Conservation (phyloP, 2,888 invertebrate genomes). For the Agriotes lineatus region DNA sequence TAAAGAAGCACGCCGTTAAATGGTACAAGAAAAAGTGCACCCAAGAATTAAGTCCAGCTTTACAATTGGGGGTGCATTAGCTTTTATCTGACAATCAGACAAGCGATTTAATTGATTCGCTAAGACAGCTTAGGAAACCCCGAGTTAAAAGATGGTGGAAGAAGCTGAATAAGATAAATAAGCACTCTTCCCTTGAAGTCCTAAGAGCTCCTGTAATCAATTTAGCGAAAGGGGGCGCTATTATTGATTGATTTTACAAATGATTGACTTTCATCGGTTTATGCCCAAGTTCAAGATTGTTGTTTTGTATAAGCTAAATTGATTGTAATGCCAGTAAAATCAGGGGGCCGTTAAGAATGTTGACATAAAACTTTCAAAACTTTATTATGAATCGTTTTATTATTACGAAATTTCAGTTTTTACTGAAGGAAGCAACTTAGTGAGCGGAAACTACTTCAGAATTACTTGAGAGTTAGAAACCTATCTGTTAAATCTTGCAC, state of each 20-base stretch:
- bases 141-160: not conserved
- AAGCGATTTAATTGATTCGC: not conserved
- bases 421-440: no score
- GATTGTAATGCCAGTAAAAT: not conserved
- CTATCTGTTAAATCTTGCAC: no score
- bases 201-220: conserved; percentile 1
- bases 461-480: no score
- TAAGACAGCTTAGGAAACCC: not conserved
- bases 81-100: conserved; percentile 14
- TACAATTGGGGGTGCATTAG: no score
- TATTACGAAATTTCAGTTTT: not conserved
- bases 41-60: no score
- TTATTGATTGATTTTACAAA: conserved; percentile 20
- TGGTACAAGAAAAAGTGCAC: no score
- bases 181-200: conserved; percentile 9
- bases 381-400: not conserved
- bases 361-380: not conserved
- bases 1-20: no score
- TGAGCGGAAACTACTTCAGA: no score
- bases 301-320: not conserved
- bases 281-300: not conserved
- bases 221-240: not conserved
- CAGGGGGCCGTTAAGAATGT: not conserved
- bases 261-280: conserved; percentile 7
- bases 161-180: conserved; percentile 17